phyloP scores from a whole-genome alignment of 2,113 vertebrate genomes.

The Pterophyllum scalare region DNA sequence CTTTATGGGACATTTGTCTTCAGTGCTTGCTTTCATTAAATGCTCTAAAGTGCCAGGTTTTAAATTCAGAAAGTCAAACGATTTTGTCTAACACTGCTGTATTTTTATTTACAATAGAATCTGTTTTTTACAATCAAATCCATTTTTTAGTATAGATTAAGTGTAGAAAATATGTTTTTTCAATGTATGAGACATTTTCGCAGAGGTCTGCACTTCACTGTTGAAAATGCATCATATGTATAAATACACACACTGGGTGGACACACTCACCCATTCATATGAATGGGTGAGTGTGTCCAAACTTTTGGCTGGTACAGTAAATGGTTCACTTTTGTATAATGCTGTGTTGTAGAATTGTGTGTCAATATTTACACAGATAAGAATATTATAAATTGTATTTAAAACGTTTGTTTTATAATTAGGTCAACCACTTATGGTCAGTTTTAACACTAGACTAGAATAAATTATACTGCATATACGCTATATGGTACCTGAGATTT shows the following conservation, averaged over 20 bases:
- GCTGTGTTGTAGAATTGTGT: no score
- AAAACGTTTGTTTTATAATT: background rate
- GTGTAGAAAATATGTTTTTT: no score
- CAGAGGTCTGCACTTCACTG: conserved; percentile 76
- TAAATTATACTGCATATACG: background rate
- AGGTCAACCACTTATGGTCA: background rate
- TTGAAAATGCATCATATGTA: conserved; percentile 52
- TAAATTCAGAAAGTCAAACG: background rate
- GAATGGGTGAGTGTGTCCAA: no score
- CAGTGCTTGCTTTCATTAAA: background rate
- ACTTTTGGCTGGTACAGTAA: no score
- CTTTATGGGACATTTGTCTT: background rate
- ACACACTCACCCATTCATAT: no score
- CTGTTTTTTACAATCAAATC: background rate
- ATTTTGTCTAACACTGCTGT: background rate
- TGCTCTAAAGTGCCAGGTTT: background rate
- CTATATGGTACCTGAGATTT: background rate
- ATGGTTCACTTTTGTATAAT: no score
- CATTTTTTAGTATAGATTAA: no score
- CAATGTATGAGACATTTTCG: conserved; percentile 40
- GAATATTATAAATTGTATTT: no score
- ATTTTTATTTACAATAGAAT: background rate
- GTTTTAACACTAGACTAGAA: background rate
- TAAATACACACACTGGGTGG: conserved; percentile 43
- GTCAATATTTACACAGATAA: no score